phyloP scores from a whole-genome alignment of 2,113 vertebrate genomes.

The Halcyon malimbica region DNA sequence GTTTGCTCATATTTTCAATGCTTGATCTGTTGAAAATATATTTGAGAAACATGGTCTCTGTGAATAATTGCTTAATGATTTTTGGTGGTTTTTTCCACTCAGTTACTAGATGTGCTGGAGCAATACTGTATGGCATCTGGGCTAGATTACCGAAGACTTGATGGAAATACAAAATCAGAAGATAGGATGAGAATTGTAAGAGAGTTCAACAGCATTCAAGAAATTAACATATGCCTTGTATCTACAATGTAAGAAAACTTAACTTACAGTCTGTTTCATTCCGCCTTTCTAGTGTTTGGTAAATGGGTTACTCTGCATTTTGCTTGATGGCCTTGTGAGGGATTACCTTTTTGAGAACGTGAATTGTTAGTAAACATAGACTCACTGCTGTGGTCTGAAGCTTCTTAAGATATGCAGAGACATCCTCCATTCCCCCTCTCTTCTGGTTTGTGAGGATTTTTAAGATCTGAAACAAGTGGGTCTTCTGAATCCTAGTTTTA shows the following conservation, averaged over 20 bases:
- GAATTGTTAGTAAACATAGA: background rate
- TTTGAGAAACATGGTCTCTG: background rate
- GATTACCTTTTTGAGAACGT: conserved; percentile 25
- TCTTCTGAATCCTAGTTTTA: background rate
- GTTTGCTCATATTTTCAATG: background rate
- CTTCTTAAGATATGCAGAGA: background rate
- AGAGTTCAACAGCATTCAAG: conserved; percentile 89
- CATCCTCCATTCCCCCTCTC: background rate
- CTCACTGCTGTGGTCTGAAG: background rate
- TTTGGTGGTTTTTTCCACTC: background rate
- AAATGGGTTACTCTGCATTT: background rate
- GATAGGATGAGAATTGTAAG: conserved; percentile 91
- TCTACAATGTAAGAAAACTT: conserved; percentile 91
- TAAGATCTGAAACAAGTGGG: background rate
- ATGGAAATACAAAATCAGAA: conserved; percentile 91
- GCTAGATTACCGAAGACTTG: conserved; percentile 90
- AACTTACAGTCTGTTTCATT: background rate
- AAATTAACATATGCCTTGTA: conserved; percentile 92
- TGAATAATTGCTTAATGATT: background rate
- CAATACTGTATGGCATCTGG: conserved; percentile 94
- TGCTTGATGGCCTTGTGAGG: background rate
- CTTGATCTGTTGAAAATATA: background rate
- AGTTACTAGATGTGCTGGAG: conserved; percentile 92
- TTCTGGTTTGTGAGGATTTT: background rate
- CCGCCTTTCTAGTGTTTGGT: conserved; percentile 13